A percentile compares a stretch with the other conserved stretches of the same genome.
phyloP scores from a whole-genome alignment of 1,140 invertebrate genomes.

The Eubasilissa regina region DNA sequence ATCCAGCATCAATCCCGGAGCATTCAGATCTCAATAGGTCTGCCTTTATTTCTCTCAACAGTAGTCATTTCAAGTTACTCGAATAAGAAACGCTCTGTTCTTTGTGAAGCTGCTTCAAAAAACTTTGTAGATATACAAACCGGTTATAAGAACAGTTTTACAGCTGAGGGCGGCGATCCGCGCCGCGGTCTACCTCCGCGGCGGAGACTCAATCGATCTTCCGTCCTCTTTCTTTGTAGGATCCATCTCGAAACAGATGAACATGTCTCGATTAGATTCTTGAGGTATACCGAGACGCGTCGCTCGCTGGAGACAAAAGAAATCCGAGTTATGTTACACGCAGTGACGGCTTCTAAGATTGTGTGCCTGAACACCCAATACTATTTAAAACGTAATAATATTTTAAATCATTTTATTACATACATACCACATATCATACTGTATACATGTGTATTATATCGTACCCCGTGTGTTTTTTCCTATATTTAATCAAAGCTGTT shows the following conservation, averaged over 20 bases:
- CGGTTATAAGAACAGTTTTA: constrained; percentile 58
- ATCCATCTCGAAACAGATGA: background rate
- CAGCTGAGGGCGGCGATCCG: background rate
- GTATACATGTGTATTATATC: too few species aligned
- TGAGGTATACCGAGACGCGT: background rate
- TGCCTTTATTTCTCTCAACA: constrained; percentile 31
- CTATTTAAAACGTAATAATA: too few species aligned
- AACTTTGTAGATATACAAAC: constrained; percentile 55
- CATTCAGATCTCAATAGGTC: constrained; percentile 34
- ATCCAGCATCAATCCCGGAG: background rate
- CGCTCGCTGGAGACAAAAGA: background rate
- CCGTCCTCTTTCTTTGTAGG: background rate
- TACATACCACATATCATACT: too few species aligned
- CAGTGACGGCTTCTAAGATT: too few species aligned
- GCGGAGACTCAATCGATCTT: background rate
- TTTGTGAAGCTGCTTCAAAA: constrained; percentile 53
- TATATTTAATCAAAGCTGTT: too few species aligned
- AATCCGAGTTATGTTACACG: constrained; percentile 40
- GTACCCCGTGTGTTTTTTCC: too few species aligned
- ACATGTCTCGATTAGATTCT: background rate
- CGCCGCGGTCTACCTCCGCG: constrained; percentile 3
- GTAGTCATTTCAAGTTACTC: constrained; percentile 39
- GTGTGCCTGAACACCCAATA: too few species aligned
- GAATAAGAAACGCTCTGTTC: constrained; percentile 47
- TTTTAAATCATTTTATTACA: too few species aligned